phyloP scores from a whole-genome alignment of 2,113 vertebrate species.

The Nesogale talazaci region DNA sequence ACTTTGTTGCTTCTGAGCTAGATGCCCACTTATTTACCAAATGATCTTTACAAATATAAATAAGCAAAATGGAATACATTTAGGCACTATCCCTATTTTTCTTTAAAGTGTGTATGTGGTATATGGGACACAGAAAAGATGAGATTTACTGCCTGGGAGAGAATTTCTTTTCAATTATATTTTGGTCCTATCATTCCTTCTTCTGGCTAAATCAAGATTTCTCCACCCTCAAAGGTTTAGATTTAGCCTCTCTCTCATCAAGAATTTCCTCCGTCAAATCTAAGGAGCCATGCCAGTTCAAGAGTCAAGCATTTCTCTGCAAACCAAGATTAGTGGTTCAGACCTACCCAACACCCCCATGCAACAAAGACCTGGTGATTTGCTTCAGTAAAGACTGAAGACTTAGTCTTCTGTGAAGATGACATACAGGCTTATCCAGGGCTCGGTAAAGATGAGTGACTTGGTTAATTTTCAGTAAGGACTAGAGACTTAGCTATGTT shows the following conservation, averaged over 20 bases:
- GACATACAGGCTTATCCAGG: no score
- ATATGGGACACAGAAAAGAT: background rate
- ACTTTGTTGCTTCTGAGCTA: no score
- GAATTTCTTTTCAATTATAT: background rate
- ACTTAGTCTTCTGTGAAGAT: no score
- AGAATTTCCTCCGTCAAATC: background rate
- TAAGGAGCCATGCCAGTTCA: background rate
- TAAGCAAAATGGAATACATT: background rate
- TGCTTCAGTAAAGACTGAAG: background rate
- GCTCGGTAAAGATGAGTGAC: no score
- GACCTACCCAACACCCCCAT: background rate
- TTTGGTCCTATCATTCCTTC: background rate
- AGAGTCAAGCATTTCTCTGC: background rate
- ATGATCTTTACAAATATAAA: no score
- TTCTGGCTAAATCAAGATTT: background rate
- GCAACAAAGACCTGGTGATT: background rate
- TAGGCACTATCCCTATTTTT: background rate
- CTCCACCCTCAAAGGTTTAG: background rate
- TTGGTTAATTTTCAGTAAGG: no score
- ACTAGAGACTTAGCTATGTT: no score
- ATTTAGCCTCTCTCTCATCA: background rate
- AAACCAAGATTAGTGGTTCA: background rate
- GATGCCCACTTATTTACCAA: no score
- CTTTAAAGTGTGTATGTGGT: slow-evolving; percentile 16
- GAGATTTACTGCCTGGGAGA: background rate